Evolutionary conservation across 1,140 invertebrate species (phyloP).

Genomic region (Drosophila chauvacae): DNA sequence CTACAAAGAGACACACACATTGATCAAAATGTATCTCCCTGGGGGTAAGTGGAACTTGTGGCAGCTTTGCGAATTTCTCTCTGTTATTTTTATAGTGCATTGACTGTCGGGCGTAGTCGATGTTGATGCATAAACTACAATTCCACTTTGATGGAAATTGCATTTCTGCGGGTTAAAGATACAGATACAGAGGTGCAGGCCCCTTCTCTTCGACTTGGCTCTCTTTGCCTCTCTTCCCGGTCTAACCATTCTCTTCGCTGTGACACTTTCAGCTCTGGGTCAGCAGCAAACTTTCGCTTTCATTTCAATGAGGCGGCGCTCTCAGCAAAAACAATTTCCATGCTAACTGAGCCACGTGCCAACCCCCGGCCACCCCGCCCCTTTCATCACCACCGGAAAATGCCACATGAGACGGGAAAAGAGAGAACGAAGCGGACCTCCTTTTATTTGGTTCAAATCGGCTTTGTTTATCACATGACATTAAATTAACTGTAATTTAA

Average conservation of each 20-base stretch:
- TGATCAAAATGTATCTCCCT: slow-evolving; percentile 2
- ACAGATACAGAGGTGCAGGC: slow-evolving; percentile 7
- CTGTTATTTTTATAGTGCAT: slow-evolving; percentile 51
- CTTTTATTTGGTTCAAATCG: slow-evolving; percentile 31
- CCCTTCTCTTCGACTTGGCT: slow-evolving; percentile 2
- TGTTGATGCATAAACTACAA: slow-evolving; percentile 21
- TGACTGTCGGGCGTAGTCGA: slow-evolving; percentile 38
- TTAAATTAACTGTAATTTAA: slow-evolving; percentile 50
- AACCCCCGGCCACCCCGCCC: background rate
- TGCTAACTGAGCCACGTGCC: slow-evolving; percentile 15
- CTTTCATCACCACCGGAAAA: background rate
- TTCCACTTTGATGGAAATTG: slow-evolving; percentile 14
- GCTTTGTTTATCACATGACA: slow-evolving; percentile 47
- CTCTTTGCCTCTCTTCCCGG: slow-evolving; percentile 2
- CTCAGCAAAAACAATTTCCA: slow-evolving; percentile 42
- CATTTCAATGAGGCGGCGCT: slow-evolving; percentile 60
- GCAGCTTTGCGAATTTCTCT: slow-evolving; percentile 1
- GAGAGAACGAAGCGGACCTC: background rate
- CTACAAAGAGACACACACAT: background rate
- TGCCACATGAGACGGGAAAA: background rate
- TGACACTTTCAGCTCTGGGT: slow-evolving; percentile 59
- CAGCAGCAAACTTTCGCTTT: slow-evolving; percentile 66
- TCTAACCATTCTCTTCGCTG: slow-evolving; percentile 36
- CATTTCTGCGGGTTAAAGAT: slow-evolving; percentile 9
- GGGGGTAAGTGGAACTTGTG: background rate